phyloP scores from a whole-genome alignment of 2,113 vertebrate genomes.

The Verasper variegatus region DNA sequence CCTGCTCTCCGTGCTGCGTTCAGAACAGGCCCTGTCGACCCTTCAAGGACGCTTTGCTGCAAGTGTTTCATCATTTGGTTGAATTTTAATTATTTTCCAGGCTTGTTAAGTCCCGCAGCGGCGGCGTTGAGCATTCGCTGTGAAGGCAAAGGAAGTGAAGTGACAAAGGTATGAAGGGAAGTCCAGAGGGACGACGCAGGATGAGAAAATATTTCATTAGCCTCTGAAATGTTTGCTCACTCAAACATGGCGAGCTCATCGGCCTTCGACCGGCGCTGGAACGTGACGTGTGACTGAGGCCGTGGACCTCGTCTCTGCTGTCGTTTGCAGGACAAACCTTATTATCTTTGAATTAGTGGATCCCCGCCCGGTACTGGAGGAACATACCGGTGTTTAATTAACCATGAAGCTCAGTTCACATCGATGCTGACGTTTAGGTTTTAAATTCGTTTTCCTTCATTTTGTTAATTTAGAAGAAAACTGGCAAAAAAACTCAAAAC shows the following conservation, averaged over 20 bases:
- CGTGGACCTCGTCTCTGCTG: background rate
- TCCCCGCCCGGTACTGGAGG: slow-evolving; percentile 1
- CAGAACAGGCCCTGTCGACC: slow-evolving; percentile 66
- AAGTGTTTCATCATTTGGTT: slow-evolving; percentile 81
- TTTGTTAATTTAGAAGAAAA: no score
- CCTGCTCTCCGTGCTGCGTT: slow-evolving; percentile 41
- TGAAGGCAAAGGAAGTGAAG: slow-evolving; percentile 65
- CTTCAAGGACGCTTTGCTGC: slow-evolving; percentile 77
- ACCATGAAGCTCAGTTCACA: background rate
- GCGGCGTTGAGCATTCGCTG: slow-evolving; percentile 36
- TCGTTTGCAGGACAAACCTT: slow-evolving; percentile 22
- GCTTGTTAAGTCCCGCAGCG: slow-evolving; percentile 63
- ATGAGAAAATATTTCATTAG: slow-evolving; percentile 76
- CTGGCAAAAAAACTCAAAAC: no score
- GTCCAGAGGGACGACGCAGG: slow-evolving; percentile 44
- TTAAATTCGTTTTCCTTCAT: no score
- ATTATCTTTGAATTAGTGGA: slow-evolving; percentile 7
- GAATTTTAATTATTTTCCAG: slow-evolving; percentile 78
- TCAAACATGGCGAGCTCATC: slow-evolving; percentile 31
- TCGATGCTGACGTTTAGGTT: background rate
- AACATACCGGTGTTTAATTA: slow-evolving; percentile 5
- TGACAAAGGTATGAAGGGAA: slow-evolving; percentile 60
- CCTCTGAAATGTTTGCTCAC: slow-evolving; percentile 68
- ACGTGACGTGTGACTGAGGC: slow-evolving; percentile 5
- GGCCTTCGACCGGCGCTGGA: background rate